Base-by-base conservation (phyloP, 2,113 vertebrate genomes). In the Dasyprocta punctata region DNA sequence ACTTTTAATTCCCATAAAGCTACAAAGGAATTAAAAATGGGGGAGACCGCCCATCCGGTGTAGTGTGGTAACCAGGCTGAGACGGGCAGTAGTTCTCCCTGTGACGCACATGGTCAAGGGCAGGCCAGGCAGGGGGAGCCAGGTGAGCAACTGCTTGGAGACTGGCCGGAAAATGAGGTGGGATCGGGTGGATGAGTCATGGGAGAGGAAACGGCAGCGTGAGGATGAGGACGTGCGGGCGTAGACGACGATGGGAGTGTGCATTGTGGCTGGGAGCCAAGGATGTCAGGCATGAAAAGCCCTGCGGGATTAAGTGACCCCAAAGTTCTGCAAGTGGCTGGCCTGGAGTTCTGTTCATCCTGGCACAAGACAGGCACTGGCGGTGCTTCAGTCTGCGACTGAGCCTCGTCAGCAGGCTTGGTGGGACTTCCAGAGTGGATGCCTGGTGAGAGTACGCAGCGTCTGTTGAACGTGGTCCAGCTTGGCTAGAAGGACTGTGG, bases 291-390 rank as follows among this genome's bases (percentile, higher is more conserved):
- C 96, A 95, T 80, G 90, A 82, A 95, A 88, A 97, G 71, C 96
- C 97, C 89, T n/a, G 77, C 61, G 85, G 96, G 97, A 97, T 96
- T 97, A 97, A 92, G 95, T 97, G 97, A 92, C 88, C 86, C 88
- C 92, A 33, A 67, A 77, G 8, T 83, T 95, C 85, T 86, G 65
- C 96, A 96, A 87, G 86, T 65, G 73, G 92, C 67, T 90, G 95
- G 90, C 91, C 63, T 36, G 3, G 19, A 54, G 54, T 3, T 19
- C 10, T 92, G 54, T 60, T 65, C 71, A 47, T n/a, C 13, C 52
- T 63, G 84, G 86, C 73, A 83, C 75, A 26, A 61, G 11, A 80
- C 36, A 88, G 41, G 38, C 38, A 33, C 36, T 47, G 87, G 49
- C 7, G 0, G n/a, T 22, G 73, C 33, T n/a, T 1, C 4, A 7